A percentile compares a stretch with the other conserved stretches of the same genome.
phyloP scores from a whole-genome alignment of 64 coral and sea anemone species.

The Orbicella faveolata region DNA sequence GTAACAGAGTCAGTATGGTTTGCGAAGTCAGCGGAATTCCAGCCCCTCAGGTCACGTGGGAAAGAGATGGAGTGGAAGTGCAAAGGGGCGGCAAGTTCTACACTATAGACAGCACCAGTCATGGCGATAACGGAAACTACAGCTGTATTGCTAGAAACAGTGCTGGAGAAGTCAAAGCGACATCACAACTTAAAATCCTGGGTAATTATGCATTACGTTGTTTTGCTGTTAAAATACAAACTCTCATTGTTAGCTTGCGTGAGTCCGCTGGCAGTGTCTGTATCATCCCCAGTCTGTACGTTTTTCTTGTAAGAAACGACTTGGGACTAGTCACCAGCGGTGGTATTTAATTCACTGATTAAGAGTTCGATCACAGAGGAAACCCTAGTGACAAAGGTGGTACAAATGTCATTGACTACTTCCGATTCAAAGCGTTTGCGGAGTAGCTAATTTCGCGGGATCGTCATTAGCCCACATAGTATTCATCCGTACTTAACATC shows the following conservation, averaged over 20 bases:
- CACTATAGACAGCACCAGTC: not conserved
- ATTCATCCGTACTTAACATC: no score
- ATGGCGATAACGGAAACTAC: conserved; percentile 54
- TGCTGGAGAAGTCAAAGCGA: conserved; percentile 31
- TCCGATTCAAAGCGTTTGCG: no score
- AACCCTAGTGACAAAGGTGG: no score
- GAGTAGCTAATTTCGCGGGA: no score
- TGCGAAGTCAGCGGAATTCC: conserved; percentile 44
- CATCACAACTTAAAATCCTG: conserved; percentile 54
- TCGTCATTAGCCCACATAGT: no score
- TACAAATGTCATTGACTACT: no score
- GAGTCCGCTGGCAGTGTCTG: no score
- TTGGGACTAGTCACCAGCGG: not conserved
- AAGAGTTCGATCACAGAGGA: no score
- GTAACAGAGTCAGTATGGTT: conserved; percentile 8
- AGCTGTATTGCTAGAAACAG: conserved; percentile 69
- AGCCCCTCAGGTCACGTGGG: conserved; percentile 51
- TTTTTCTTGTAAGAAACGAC: not conserved
- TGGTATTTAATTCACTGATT: not conserved
- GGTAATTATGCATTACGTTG: conserved; percentile 28
- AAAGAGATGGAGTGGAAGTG: conserved; percentile 41
- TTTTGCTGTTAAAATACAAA: not conserved
- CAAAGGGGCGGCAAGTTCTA: conserved; percentile 9
- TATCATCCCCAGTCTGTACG: not conserved
- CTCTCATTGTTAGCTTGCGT: no score